Evolutionary conservation across 2,888 invertebrate genomes (phyloP), one percentile per base, ranked within the genome.

Genomic region (Hypsopygia costalis): DNA sequence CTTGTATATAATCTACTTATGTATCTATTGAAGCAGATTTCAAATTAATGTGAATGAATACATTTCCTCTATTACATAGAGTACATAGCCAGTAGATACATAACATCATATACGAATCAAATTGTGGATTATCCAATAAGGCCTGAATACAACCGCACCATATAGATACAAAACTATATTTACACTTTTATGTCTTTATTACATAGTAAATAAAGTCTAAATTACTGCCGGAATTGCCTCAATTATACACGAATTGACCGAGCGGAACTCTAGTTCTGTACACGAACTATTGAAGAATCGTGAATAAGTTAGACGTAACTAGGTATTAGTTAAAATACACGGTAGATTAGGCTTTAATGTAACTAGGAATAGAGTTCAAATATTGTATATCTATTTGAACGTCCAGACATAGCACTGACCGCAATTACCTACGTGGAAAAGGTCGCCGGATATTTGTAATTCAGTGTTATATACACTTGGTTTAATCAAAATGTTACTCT

Each of bases 181-280:
- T 30, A 37, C 11, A 16, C n/a, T n/a, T n/a, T n/a, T n/a, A n/a
- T n/a, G 11, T 30, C 30, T 30, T 36, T 37, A 37, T 37, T 37
- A 4, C 30, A 2, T 5, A 37, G 1, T 1, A 7, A 25, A 33
- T 39, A 39, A 28, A 33, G 39, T 33, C n/a, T 33, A 39, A 34
- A 27, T 16, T 39, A 6, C 10, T 8, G 11, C 27, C 6, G 8
- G 16, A 33, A 9, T 27, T 8, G 20, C 16, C 8, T 12, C 31
- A 38, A 39, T 39, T 39, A 27, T 27, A 39, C 25, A 16, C 32
- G 39, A 27, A 39, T 37, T 25, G 36, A 21, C 32, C 25, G 27
- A 27, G 33, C 39, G 33, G 39, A 39, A 39, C 39, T 39, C 25
- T 9, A 6, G n/a, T 16, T 16, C 16, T 16, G 16, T 33, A 33